Conservation (phyloP, 2,113 vertebrate genomes). For the Grammomys dolichurus region DNA sequence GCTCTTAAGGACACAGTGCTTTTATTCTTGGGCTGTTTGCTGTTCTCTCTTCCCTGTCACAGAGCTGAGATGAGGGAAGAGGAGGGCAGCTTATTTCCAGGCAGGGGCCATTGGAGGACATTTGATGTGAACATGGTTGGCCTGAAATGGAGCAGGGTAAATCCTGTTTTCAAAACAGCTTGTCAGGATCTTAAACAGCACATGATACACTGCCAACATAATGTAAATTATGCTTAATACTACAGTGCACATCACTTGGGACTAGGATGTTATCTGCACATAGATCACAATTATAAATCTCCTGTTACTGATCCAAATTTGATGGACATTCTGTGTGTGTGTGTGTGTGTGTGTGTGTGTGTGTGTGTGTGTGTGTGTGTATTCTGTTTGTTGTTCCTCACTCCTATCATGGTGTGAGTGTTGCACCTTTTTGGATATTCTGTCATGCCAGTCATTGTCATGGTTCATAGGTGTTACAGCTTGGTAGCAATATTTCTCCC, state of each 20-base stretch:
- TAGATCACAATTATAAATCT: not conserved
- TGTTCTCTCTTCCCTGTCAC: not conserved
- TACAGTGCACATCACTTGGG: not conserved
- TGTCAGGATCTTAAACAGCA: no score
- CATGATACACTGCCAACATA: no score
- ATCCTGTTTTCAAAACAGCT: not conserved
- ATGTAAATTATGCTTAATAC: not conserved
- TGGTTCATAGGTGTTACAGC: not conserved
- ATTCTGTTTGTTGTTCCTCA: not conserved
- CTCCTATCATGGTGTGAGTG: no score
- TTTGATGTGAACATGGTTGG: not conserved
- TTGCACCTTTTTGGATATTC: not conserved
- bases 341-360: no score
- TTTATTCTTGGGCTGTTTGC: not conserved
- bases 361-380: no score
- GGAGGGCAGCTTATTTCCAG: not conserved
- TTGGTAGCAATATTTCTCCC: no score
- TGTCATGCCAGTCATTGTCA: not conserved
- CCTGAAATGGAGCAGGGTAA: not conserved
- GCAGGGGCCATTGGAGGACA: not conserved
- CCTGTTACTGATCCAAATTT: not conserved
- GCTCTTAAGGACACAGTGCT: not conserved
- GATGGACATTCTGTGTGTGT: not conserved
- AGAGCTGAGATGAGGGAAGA: not conserved
- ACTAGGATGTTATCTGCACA: fast-evolving